These are phyloP conservation scores for Anagrus nilaparvatae DNA, from an alignment of 1,140 invertebrate genomes.

Conservation along the genomic window DNA sequence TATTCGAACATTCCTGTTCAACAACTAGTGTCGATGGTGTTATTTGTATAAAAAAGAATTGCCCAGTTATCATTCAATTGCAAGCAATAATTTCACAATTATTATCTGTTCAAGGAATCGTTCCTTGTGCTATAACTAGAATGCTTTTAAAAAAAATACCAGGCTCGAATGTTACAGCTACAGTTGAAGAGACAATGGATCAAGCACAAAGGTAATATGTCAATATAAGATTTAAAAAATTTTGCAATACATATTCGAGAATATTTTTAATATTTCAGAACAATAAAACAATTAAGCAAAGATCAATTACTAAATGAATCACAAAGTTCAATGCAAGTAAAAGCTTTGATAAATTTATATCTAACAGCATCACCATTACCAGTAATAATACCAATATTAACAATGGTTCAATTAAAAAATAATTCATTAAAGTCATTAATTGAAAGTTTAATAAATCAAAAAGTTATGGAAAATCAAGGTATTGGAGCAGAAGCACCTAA, in stretches of 20 bases:
- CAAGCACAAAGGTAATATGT: slow-evolving; percentile 22
- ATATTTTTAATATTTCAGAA: no score
- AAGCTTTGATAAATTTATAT: slow-evolving; percentile 32
- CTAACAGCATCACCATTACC: slow-evolving; percentile 29
- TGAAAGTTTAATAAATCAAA: slow-evolving; percentile 26
- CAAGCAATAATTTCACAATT: slow-evolving; percentile 36
- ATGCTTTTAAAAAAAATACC: slow-evolving; percentile 31
- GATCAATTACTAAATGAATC: slow-evolving; percentile 33
- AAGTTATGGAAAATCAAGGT: slow-evolving; percentile 31
- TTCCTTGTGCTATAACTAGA: slow-evolving; percentile 30
- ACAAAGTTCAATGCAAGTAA: slow-evolving; percentile 30
- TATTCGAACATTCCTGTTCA: no score
- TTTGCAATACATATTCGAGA: no score
- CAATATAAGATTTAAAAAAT: no score
- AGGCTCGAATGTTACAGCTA: slow-evolving; percentile 25
- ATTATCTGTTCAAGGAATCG: slow-evolving; percentile 30
- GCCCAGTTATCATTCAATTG: slow-evolving; percentile 30
- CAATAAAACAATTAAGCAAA: slow-evolving; percentile 20
- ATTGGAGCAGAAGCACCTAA: slow-evolving; percentile 21
- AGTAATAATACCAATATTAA: slow-evolving; percentile 31
- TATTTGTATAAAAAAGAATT: slow-evolving; percentile 28
- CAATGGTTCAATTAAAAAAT: slow-evolving; percentile 31
- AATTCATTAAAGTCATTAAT: slow-evolving; percentile 31
- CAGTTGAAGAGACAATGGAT: slow-evolving; percentile 31
- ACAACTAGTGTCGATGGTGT: slow-evolving; percentile 24